Conservation (phyloP, 2,888 invertebrate species). For the Caenorhabditis imperialis region DNA sequence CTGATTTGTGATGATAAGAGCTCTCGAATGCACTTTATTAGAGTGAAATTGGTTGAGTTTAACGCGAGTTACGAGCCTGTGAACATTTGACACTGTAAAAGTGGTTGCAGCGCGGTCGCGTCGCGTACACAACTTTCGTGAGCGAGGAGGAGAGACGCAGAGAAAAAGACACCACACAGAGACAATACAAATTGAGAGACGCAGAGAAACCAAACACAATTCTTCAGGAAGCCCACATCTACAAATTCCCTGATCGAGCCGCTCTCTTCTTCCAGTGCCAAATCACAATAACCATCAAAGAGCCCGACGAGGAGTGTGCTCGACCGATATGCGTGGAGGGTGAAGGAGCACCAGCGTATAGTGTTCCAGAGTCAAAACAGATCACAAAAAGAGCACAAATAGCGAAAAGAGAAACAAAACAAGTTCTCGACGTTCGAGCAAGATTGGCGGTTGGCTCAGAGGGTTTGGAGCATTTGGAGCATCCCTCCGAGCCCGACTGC, state of each 20-base stretch:
- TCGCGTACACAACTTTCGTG: too few species aligned
- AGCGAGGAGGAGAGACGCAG: too few species aligned
- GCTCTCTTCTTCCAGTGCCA: constrained; percentile 72
- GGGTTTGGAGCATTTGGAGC: background rate
- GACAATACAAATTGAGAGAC: too few species aligned
- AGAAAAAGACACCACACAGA: too few species aligned
- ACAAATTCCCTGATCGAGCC: constrained; percentile 70
- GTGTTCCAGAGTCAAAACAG: too few species aligned
- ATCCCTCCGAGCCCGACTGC: background rate
- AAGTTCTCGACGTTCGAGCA: constrained; percentile 17
- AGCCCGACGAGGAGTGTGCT: constrained; percentile 59
- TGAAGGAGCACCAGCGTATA: constrained; percentile 24
- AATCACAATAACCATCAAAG: constrained; percentile 68
- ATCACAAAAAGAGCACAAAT: background rate
- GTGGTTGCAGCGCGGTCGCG: too few species aligned
- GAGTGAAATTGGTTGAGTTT: too few species aligned
- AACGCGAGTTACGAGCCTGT: too few species aligned
- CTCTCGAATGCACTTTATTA: too few species aligned
- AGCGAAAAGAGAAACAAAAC: background rate
- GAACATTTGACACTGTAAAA: too few species aligned
- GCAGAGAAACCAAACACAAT: too few species aligned
- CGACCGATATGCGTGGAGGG: constrained; percentile 54
- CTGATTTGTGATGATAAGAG: too few species aligned
- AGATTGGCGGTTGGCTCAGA: constrained; percentile 10
- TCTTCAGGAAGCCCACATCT: constrained; percentile 69